Evolutionary conservation across 2,797 vertebrate genomes (phyloP).

Genomic region (Trachurus trachurus): DNA sequence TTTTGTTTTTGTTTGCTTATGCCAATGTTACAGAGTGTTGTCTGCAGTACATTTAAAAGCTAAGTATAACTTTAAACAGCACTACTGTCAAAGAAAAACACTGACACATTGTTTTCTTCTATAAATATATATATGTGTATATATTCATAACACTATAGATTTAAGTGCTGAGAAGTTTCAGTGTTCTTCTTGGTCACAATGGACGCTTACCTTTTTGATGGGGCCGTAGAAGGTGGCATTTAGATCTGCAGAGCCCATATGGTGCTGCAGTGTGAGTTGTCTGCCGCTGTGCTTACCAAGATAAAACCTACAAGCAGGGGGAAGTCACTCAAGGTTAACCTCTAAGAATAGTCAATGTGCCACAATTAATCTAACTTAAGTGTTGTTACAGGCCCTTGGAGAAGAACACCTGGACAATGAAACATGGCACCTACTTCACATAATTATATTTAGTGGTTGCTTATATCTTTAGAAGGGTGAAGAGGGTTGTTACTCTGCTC

Average conservation of each 20-base stretch:
- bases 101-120: too few relatives aligned
- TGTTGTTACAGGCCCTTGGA: neutral
- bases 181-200: neutral
- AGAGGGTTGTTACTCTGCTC: neutral
- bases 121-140: too few relatives aligned
- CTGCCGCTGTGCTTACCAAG: conserved; percentile 98
- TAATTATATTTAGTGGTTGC: neutral
- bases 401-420: neutral
- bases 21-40: neutral
- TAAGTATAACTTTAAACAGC: neutral
- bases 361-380: conserved; percentile 1
- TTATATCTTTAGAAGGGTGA: neutral
- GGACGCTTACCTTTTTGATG: conserved; percentile 93
- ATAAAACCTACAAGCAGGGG: conserved; percentile 91
- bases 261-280: conserved; percentile 98
- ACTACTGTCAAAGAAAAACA: too few relatives aligned
- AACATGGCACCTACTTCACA: neutral
- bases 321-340: conserved; percentile 19
- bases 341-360: conserved; percentile 6
- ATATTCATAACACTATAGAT: neutral
- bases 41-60: neutral
- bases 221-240: conserved; percentile 99
- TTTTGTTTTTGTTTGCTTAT: neutral
- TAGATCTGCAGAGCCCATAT: conserved; percentile 99
- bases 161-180: too few relatives aligned